These are phyloP conservation scores for Leontopithecus rosalia DNA, from an alignment of 2,797 vertebrate species.

Conservation along the genomic window DNA sequence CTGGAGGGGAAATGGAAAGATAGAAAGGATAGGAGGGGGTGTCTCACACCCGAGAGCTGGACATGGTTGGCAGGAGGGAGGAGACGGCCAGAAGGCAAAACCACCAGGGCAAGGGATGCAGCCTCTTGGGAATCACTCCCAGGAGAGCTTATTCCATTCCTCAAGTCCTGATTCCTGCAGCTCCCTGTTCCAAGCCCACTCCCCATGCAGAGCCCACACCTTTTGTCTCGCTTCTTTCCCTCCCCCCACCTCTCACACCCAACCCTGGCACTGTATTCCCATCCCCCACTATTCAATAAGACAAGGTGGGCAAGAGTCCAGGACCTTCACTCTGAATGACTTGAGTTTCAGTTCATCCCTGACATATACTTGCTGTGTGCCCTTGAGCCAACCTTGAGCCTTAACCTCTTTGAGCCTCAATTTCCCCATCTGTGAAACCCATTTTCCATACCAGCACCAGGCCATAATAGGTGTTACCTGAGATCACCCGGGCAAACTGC, in stretches of 20 bases:
- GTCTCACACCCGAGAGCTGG: accelerated
- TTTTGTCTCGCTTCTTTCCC: neutral
- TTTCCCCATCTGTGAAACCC: neutral
- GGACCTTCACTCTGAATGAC: neutral
- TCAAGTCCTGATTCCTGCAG: neutral
- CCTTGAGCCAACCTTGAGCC: neutral
- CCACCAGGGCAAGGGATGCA: neutral
- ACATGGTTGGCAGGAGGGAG: neutral
- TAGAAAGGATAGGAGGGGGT: too few species aligned
- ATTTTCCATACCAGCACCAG: neutral
- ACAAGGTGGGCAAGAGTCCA: neutral
- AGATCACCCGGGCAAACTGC: neutral
- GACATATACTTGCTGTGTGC: neutral
- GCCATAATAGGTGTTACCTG: accelerated
- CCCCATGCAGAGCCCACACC: neutral
- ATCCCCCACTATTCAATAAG: neutral
- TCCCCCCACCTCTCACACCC: neutral
- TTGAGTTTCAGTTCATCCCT: neutral
- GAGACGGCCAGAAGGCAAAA: neutral
- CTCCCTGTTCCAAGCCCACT: neutral
- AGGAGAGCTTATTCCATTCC: neutral
- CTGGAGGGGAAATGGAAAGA: neutral
- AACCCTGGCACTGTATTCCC: neutral
- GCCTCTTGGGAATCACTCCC: neutral
- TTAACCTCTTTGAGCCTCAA: neutral